Percentiles rank a stretch among this genome's conserved stretches.
These are phyloP conservation scores for Ellobium chinense DNA, from an alignment of 2,888 invertebrate genomes.

Conservation along the genomic window DNA sequence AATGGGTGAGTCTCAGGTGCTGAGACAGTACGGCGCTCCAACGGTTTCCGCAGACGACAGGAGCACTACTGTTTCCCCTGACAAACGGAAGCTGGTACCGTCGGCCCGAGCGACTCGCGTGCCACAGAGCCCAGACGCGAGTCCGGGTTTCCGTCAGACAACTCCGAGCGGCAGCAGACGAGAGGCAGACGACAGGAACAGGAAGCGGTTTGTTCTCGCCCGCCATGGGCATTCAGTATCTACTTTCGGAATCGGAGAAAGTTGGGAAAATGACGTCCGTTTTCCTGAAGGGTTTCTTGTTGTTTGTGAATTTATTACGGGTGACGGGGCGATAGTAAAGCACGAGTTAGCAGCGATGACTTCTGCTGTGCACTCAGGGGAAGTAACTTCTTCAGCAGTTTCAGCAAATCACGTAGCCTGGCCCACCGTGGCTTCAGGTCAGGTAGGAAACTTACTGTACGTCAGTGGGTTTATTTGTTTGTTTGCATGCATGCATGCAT, in stretches of 20 bases:
- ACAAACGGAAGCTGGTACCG: slow-evolving; percentile 2
- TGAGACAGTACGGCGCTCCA: too few species aligned
- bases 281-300: slow-evolving; percentile 1
- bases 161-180: neutral
- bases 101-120: neutral
- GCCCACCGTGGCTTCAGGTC: neutral
- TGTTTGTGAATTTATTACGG: slow-evolving; percentile 1
- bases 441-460: neutral
- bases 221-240: neutral
- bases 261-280: neutral
- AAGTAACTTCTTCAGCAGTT: neutral
- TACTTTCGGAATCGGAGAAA: slow-evolving; percentile 16
- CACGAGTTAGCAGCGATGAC: neutral
- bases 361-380: neutral
- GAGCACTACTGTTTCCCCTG: neutral
- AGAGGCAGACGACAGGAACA: neutral
- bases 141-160: slow-evolving; percentile 5
- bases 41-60: slow-evolving; percentile 9
- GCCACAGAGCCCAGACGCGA: neutral
- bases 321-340: neutral
- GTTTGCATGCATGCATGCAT: neutral
- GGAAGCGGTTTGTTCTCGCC: neutral
- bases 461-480: neutral
- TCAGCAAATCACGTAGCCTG: neutral
- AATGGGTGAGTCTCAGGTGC: too few species aligned